phyloP scores from a whole-genome alignment of 1,140 invertebrate genomes.

The Danaus melanippus region DNA sequence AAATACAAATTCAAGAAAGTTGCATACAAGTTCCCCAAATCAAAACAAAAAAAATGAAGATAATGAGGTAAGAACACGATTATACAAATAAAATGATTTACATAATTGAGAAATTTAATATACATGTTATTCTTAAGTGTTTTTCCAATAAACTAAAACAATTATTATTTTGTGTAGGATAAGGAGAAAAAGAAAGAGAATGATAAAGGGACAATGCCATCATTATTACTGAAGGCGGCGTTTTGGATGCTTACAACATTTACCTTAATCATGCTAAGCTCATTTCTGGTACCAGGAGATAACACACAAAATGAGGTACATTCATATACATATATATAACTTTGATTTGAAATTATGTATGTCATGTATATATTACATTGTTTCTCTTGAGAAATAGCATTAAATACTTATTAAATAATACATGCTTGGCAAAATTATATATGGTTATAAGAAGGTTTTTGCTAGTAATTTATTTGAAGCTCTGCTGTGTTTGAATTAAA shows the following conservation, averaged over 20 bases:
- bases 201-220: conserved; percentile 78
- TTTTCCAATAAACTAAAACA: background rate
- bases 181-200: conserved; percentile 71
- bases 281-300: conserved; percentile 79
- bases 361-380: too few relatives aligned
- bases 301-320: conserved; percentile 80
- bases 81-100: background rate
- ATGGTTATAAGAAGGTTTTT: too few relatives aligned
- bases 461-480: too few relatives aligned
- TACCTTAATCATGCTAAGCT: conserved; percentile 79
- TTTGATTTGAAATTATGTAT: too few relatives aligned
- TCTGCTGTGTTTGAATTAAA: too few relatives aligned
- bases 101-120: too few relatives aligned
- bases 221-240: conserved; percentile 80
- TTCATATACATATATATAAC: background rate
- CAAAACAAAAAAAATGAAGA: conserved; percentile 34
- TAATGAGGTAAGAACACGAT: conserved; percentile 34
- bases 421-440: too few relatives aligned
- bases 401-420: too few relatives aligned
- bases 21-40: conserved; percentile 40
- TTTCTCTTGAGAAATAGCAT: too few relatives aligned
- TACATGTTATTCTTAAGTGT: too few relatives aligned
- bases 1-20: conserved; percentile 15
- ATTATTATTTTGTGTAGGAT: conserved; percentile 27
- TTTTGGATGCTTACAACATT: conserved; percentile 84